Evolutionary conservation across 2,113 vertebrate genomes (phyloP), one percentile per base, ranked within the genome.

Genomic region (Phrynosoma platyrhinos): DNA sequence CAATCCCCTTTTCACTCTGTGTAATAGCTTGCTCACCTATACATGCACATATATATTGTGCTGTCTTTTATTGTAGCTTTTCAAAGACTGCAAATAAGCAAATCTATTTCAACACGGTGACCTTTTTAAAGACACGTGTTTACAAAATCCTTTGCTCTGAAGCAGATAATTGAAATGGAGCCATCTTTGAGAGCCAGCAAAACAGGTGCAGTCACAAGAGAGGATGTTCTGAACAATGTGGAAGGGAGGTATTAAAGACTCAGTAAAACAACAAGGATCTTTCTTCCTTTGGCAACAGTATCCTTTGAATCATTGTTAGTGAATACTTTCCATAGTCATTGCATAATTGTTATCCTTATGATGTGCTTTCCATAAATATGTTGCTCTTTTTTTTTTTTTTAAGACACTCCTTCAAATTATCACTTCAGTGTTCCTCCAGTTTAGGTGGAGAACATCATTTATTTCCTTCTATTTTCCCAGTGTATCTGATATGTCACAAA

Each of bases 21-120:
- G 74, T 84, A 87, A 87, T 64, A n/a, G 64, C 18, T 89, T 53
- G 75, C 88, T 36, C 55, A 79, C 66, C 76, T 81, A 85, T 5
- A 69, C 66, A 79, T 75, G 74, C 82, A 85, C 10, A 76, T 36
- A 77, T 83, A 88, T 71, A 74, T 86, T 84, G 14, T 47, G 81
- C 66, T 79, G 76, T 7, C 5, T 88, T 92, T 42, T 74, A 36
- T 25, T 32, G 9, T 14, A 82, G 47, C 84, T 81, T 7, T 53
- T 90, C 62, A 88, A 87, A 84, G 40, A 47, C 27, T 12, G 27
- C 36, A 68, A 2, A 25, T 68, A 62, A 68, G 36, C 62, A 82
- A 64, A 32, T 82, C 23, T 12, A 68, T 82, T 68, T 68, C 25
- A 82, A 47, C 25, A 47, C 25, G 4, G 25, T 68, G 13, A 42